These are phyloP conservation scores for Drosophila kanekoi DNA, from an alignment of 2,888 invertebrate genomes.

Conservation along the genomic window DNA sequence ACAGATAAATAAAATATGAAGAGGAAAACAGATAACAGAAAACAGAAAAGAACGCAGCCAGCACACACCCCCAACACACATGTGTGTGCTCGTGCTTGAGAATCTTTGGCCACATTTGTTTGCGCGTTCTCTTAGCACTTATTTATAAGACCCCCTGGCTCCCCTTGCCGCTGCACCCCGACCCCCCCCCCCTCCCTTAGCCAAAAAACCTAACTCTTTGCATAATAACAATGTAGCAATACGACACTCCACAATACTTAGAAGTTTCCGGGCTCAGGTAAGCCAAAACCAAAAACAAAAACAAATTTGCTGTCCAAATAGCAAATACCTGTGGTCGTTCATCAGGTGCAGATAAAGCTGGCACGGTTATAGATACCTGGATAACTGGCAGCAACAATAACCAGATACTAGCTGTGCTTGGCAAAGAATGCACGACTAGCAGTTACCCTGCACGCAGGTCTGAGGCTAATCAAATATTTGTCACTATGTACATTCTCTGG, in stretches of 20 bases:
- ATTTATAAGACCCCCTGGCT: neutral
- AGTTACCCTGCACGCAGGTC: too few species aligned
- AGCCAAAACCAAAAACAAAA: neutral
- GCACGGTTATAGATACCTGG: neutral
- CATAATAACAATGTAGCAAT: constrained; percentile 3
- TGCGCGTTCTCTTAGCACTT: constrained; percentile 46
- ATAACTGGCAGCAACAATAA: neutral
- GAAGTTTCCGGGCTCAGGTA: constrained; percentile 7
- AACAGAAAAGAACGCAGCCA: constrained; percentile 4
- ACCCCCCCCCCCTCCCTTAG: neutral
- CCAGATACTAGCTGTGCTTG: too few species aligned
- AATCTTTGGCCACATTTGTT: constrained; percentile 41
- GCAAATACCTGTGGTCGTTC: neutral
- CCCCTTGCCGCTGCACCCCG: too few species aligned
- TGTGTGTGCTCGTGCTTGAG: constrained; percentile 7
- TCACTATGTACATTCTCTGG: too few species aligned
- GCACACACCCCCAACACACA: constrained; percentile 45
- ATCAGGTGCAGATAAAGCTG: constrained; percentile 1
- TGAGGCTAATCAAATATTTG: too few species aligned
- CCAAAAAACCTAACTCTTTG: neutral
- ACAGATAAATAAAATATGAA: constrained; percentile 10
- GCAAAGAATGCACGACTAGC: too few species aligned
- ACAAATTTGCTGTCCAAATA: constrained; percentile 3
- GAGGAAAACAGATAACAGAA: constrained; percentile 10
- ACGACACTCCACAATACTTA: constrained; percentile 4